Evolutionary conservation across 2,888 invertebrate species (phyloP), one percentile per base, ranked within the genome.

Genomic region (Halocaridina rubra): DNA sequence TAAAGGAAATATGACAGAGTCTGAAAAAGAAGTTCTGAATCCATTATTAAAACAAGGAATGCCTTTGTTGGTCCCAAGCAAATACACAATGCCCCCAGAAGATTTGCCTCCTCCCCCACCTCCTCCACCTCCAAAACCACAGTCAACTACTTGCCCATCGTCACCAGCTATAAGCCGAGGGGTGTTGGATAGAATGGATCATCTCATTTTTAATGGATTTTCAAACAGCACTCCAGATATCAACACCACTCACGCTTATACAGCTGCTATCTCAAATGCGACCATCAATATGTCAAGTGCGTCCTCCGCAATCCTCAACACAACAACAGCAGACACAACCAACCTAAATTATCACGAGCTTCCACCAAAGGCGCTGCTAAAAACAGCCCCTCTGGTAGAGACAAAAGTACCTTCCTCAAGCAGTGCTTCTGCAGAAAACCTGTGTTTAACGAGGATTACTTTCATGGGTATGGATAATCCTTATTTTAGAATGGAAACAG

Each of bases 381-480:
- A 53, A 10, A 53, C 7, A 19, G 16, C 7, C 4, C 53, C 53
- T 53, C 19, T 19, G 3, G 53, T 13, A 0, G 53, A 2, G n/a
- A n/a, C n/a, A n/a, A n/a, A n/a, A n/a, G n/a, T n/a, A 10, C 27
- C 75, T 30, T 29, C 53, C 16, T 5, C 69, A 0, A 19, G 53
- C 24, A 27, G 57, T 19, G 30, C 71, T 32, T 84, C 82, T 3
- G 59, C 39, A 1, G 82, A 84, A 8, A 84, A 78, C 61, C 72
- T 84, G 7, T 84, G 82, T 59, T 64, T 84, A n/a, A 84, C 82
- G 1, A 57, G 82, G n/a, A 84, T 84, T 16, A 84, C 82, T 3
- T 84, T 84, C 27, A 71, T 84, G 82, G 82, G 82, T 84, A 78
- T 72, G 78, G 82, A 84, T 16, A 84, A 84, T 39, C 78, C 77